Evolutionary conservation across 2,888 invertebrate genomes (phyloP).

Genomic region (Barypeithes pellucidus): DNA sequence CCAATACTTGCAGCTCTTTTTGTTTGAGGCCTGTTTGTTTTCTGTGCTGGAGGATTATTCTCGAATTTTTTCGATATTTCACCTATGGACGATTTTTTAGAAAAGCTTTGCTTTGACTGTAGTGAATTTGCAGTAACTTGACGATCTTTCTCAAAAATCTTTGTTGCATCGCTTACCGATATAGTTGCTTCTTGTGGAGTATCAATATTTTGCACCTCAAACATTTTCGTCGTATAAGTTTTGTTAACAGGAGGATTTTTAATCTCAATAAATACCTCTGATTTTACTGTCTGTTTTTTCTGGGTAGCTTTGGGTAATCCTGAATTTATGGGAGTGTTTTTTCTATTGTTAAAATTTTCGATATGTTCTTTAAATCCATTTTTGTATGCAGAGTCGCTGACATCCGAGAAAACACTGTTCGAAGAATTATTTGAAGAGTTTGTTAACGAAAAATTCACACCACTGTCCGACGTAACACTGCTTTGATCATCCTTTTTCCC

Average conservation of each 20-base stretch:
- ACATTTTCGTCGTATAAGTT: constrained; percentile 45
- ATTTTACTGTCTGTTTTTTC: constrained; percentile 57
- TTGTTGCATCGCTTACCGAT: constrained; percentile 46
- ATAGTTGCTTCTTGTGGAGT: constrained; percentile 28
- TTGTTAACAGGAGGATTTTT: constrained; percentile 41
- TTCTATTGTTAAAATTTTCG: constrained; percentile 59
- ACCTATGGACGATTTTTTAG: constrained; percentile 48
- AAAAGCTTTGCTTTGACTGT: constrained; percentile 44
- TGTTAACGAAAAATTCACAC: constrained; percentile 57
- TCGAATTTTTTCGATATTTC: constrained; percentile 56
- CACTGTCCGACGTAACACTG: constrained; percentile 60
- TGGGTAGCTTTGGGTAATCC: constrained; percentile 5
- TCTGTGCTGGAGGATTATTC: not conserved
- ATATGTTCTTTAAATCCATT: constrained; percentile 59
- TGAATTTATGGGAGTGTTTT: constrained; percentile 42
- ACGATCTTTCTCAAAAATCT: constrained; percentile 54
- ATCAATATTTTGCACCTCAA: constrained; percentile 46
- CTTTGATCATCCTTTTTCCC: constrained; percentile 59
- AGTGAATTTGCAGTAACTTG: constrained; percentile 2
- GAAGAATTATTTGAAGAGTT: constrained; percentile 58
- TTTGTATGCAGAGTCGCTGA: constrained; percentile 48
- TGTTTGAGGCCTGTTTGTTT: constrained; percentile 6
- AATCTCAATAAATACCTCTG: constrained; percentile 65
- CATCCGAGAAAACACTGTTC: constrained; percentile 58
- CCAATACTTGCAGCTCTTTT: constrained; percentile 56